These are phyloP conservation scores for Brachymystax lenok DNA, from an alignment of 2,797 vertebrate species.

Conservation along the genomic window DNA sequence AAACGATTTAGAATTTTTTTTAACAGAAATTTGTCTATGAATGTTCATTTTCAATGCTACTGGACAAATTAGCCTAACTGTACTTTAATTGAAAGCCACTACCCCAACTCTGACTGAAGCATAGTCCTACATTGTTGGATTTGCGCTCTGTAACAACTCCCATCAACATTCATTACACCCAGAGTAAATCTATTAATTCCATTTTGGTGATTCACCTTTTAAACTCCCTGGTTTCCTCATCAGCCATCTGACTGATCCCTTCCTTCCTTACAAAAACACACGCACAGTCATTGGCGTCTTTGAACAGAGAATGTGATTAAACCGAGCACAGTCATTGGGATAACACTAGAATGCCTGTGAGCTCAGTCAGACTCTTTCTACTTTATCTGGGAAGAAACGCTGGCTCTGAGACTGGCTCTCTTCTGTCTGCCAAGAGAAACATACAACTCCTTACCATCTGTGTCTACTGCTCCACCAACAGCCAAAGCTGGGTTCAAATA, in stretches of 20 bases:
- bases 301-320: slow-evolving; percentile 7
- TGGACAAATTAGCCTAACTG: not conserved
- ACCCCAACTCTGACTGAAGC: not conserved
- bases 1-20: not conserved
- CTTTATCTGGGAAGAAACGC: slow-evolving; percentile 32
- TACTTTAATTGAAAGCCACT: not conserved
- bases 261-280: not conserved
- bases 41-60: not conserved
- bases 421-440: slow-evolving; percentile 55
- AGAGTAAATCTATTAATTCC: not conserved
- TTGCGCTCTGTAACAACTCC: not conserved
- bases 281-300: not conserved
- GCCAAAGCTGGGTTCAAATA: not conserved
- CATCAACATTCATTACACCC: not conserved
- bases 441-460: slow-evolving; percentile 52
- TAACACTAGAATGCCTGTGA: slow-evolving; percentile 23
- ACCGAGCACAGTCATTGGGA: not conserved
- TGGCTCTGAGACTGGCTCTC: slow-evolving; percentile 31
- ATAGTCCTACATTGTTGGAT: not conserved
- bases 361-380: slow-evolving; percentile 27
- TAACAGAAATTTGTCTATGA: not conserved
- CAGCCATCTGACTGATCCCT: not conserved
- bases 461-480: slow-evolving; percentile 13
- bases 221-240: not conserved
- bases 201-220: not conserved